Percentiles rank a stretch among this genome's conserved stretches.
phyloP scores from a whole-genome alignment of 2,797 vertebrate genomes.

The Trichosurus vulpecula region DNA sequence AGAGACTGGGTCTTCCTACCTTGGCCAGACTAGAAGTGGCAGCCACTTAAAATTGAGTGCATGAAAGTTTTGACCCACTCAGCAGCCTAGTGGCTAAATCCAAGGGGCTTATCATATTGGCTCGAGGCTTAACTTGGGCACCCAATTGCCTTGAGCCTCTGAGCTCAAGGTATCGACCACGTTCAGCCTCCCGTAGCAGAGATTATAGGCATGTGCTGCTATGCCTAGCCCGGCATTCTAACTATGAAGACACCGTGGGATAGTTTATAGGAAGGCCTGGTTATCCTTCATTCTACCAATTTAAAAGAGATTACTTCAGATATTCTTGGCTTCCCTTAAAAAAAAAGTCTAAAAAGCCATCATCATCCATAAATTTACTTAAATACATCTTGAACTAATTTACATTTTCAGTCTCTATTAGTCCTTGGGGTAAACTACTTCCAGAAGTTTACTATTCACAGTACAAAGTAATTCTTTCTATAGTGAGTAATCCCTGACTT shows the following conservation, averaged over 20 bases:
- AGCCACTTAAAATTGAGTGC: not conserved
- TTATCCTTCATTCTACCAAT: not conserved
- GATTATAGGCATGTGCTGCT: not conserved
- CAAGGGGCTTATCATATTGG: not conserved
- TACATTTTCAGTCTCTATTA: not conserved
- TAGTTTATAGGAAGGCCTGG: not conserved
- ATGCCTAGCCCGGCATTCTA: not conserved
- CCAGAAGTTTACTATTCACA: not conserved
- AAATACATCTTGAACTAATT: not conserved
- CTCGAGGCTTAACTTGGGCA: not conserved
- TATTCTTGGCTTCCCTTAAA: not conserved
- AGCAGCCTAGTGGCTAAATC: not conserved
- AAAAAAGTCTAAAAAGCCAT: not conserved
- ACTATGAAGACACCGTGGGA: not conserved
- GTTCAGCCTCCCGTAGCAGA: not conserved
- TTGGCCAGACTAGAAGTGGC: not conserved
- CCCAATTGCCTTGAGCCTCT: not conserved
- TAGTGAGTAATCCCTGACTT: not conserved
- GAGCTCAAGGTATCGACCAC: not conserved
- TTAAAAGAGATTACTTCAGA: slow-evolving; percentile 15
- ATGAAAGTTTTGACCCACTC: not conserved
- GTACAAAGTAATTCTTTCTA: not conserved
- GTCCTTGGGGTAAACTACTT: slow-evolving; percentile 19
- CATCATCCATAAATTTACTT: slow-evolving; percentile 11
- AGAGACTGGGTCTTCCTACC: not conserved